Evolutionary conservation across 1,140 invertebrate species (phyloP), one percentile per base, ranked within the genome.

Genomic region (Macrocentrus cingulum): DNA sequence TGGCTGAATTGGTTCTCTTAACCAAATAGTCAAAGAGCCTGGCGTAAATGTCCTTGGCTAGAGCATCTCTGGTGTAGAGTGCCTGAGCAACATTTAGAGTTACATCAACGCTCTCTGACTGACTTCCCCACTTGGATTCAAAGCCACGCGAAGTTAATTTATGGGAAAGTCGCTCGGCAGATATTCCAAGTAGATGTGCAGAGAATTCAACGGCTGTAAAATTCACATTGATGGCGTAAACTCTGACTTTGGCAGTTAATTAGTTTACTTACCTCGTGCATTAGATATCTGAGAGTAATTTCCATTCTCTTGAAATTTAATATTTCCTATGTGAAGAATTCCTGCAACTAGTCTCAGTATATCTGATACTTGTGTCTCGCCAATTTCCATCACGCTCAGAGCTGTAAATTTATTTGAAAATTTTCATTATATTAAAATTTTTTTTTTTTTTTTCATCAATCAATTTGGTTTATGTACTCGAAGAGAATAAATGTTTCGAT

Each of bases 51-150:
- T 84, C 87, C 72, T 91, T 91, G 29, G 86, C 83, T 16, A 88
- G 79, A 9, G 88, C 88, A 72, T 90, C 86, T 56, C 87, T 66
- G 1, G 86, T 83, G 62, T 87, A 87, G 42, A 83, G 75, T 7
- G 88, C 87, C 73, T 91, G 88, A 59, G 88, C 84, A 1, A 85
- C 77, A 60, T 85, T 87, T 1, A 87, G 71, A 1, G 84, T 87
- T 13, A 88, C 84, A 62, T 90, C 86, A 15, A 90, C 86, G 37
- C 81, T 83, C 66, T 91, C 89, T 2, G 84, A 83, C 51, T 87
- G 82, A 50, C 79, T 81, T 50, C 88, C 88, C 88, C 89, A 90
- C 80, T 89, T 90, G 48, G 85, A 88, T 64, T 90, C 87, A 75
- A 91, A 87, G 60, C 84, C 79, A 1, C 87, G 77, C 44, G 85